Percentiles rank a stretch among this genome's conserved stretches.
phyloP scores from a whole-genome alignment of 1,140 invertebrate genomes.

The Bathynomus jamesi region DNA sequence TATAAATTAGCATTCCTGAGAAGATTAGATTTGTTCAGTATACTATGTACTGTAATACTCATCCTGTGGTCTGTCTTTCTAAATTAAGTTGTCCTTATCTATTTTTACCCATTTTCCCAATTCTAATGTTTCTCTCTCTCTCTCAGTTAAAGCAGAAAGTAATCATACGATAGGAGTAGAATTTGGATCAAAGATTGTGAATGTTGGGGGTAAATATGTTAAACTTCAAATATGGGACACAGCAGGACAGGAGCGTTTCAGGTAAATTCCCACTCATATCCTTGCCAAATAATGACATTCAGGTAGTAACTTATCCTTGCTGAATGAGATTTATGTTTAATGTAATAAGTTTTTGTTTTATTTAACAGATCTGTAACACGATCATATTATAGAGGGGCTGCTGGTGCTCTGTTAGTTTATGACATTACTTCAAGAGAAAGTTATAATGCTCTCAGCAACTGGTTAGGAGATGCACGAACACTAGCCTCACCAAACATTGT shows the following conservation, averaged over 20 bases:
- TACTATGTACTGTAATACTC: too few relatives aligned
- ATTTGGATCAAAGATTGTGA: constrained; percentile 76
- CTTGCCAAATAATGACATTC: too few relatives aligned
- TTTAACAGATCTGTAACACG: constrained; percentile 60
- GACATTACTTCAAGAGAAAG: constrained; percentile 72
- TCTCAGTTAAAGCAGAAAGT: constrained; percentile 65
- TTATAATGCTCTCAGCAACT: constrained; percentile 69
- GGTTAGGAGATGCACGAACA: constrained; percentile 75
- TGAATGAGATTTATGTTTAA: too few relatives aligned
- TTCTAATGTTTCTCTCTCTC: constrained; percentile 17
- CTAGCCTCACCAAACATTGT: constrained; percentile 78
- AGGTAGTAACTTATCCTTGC: not conserved
- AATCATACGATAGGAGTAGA: constrained; percentile 76
- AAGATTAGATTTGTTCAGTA: too few relatives aligned
- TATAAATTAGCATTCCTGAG: too few relatives aligned
- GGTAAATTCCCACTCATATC: constrained; percentile 39
- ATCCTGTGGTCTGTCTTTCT: too few relatives aligned
- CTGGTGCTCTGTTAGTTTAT: constrained; percentile 69
- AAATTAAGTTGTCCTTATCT: too few relatives aligned
- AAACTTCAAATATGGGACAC: constrained; percentile 82
- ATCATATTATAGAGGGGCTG: constrained; percentile 72
- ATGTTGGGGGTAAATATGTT: constrained; percentile 71
- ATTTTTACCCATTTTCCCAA: too few relatives aligned
- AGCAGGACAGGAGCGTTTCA: constrained; percentile 62
- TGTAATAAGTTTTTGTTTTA: too few relatives aligned